Evolutionary conservation across 2,888 invertebrate genomes (phyloP).

Genomic region (Heteropelma amictum): DNA sequence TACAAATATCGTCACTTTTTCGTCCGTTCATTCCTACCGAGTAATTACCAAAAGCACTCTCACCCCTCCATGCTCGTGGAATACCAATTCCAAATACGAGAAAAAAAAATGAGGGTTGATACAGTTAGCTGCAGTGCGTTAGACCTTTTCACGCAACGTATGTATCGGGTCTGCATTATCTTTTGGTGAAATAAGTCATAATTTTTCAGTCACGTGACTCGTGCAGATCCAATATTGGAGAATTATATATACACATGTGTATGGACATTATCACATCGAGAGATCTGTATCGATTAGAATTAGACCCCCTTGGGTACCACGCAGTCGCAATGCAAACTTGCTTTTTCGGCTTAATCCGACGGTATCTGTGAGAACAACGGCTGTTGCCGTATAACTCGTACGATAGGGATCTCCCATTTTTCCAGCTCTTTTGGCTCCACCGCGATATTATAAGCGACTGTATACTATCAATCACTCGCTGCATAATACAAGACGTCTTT

Average conservation of each 20-base stretch:
- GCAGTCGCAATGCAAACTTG: slow-evolving; percentile 23
- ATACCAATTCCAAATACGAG: background rate
- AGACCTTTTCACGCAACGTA: slow-evolving; percentile 50
- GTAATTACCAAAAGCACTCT: slow-evolving; percentile 62
- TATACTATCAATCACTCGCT: slow-evolving; percentile 47
- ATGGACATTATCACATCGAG: slow-evolving; percentile 41
- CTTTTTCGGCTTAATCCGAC: slow-evolving; percentile 13
- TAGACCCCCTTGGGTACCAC: slow-evolving; percentile 41
- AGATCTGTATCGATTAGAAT: slow-evolving; percentile 58
- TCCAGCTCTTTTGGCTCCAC: slow-evolving; percentile 9
- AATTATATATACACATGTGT: slow-evolving; percentile 47
- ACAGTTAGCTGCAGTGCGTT: slow-evolving; percentile 12
- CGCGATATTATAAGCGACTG: slow-evolving; percentile 51
- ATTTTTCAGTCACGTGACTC: slow-evolving; percentile 67
- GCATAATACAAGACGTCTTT: slow-evolving; percentile 37
- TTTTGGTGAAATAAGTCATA: slow-evolving; percentile 64
- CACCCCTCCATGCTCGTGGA: slow-evolving; percentile 10
- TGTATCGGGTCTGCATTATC: slow-evolving; percentile 54
- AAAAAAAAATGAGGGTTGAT: slow-evolving; percentile 2
- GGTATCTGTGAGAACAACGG: slow-evolving; percentile 55
- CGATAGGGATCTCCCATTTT: slow-evolving; percentile 57
- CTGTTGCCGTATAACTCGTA: slow-evolving; percentile 60
- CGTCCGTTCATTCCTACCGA: slow-evolving; percentile 51
- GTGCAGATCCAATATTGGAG: slow-evolving; percentile 49
- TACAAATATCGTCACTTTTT: slow-evolving; percentile 27